A percentile compares a stretch with the other conserved stretches of the same genome.
Conservation (phyloP, 1,140 invertebrate genomes). For the Hypsibius dujardini region DNA sequence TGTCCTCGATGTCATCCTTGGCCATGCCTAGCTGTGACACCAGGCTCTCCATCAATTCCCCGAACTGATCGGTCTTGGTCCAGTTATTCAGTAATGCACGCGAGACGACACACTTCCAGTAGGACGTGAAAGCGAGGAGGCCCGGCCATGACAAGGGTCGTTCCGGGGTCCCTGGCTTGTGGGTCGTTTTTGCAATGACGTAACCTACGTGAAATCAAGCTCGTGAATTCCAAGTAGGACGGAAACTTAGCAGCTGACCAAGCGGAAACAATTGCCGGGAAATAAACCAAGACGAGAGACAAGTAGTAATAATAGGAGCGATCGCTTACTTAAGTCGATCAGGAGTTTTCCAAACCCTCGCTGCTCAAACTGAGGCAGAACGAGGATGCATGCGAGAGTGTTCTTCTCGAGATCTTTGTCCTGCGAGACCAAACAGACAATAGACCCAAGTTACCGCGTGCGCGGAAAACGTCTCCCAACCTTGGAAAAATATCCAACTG, state of each 20-base stretch:
- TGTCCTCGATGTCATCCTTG: constrained; percentile 13
- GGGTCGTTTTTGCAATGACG: not conserved
- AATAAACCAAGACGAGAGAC: too few species aligned
- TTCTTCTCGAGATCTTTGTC: constrained; percentile 16
- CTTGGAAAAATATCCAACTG: constrained; percentile 14
- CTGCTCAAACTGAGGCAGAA: not conserved
- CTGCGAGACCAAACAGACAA: not conserved
- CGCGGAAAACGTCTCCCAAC: not conserved
- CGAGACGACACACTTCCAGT: constrained; percentile 8
- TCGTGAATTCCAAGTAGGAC: not conserved
- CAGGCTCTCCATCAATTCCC: not conserved
- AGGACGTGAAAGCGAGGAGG: constrained; percentile 3
- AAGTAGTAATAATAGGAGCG: not conserved
- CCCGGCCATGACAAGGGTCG: not conserved
- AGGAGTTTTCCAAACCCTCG: constrained; percentile 6
- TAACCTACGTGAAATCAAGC: not conserved
- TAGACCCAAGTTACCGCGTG: not conserved
- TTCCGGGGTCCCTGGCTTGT: constrained; percentile 9
- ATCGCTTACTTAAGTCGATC: constrained; percentile 7
- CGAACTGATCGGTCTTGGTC: not conserved
- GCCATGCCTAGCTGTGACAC: not conserved
- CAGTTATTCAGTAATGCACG: not conserved
- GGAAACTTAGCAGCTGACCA: too few species aligned
- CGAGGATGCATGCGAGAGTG: constrained; percentile 8
- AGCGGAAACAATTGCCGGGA: too few species aligned